These are phyloP conservation scores for Lasioglossum malachurum DNA, from an alignment of 2,888 invertebrate genomes.

Conservation along the genomic window DNA sequence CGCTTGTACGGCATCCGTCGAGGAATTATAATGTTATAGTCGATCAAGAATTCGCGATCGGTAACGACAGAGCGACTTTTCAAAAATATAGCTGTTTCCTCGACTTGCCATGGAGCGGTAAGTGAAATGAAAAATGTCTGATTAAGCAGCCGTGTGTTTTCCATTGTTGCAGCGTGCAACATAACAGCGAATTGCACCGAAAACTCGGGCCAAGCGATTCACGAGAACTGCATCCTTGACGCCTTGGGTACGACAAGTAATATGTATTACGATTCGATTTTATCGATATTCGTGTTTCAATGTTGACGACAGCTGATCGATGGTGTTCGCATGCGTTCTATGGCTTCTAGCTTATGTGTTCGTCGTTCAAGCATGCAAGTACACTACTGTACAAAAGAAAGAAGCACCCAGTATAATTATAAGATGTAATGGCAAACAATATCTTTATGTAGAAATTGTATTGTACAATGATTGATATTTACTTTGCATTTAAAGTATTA, in stretches of 20 bases:
- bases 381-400: no score
- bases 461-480: no score
- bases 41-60: background rate
- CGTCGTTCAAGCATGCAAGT: constrained; percentile 11
- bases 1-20: background rate
- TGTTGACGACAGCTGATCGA: background rate
- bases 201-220: constrained; percentile 73
- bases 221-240: constrained; percentile 82
- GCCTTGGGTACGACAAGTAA: constrained; percentile 78
- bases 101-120: background rate
- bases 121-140: background rate
- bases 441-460: no score
- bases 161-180: constrained; percentile 82
- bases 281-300: background rate
- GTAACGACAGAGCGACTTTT: background rate
- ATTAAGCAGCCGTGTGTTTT: constrained; percentile 58
- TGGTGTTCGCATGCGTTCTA: constrained; percentile 22
- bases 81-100: background rate
- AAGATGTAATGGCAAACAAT: no score
- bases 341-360: background rate
- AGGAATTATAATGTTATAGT: background rate
- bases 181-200: constrained; percentile 69
- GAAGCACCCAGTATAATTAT: no score
- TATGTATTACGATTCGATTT: constrained; percentile 30
- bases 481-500: no score